These are phyloP conservation scores for Ariopsis seemanni DNA, from an alignment of 2,113 vertebrate genomes.

Conservation along the genomic window DNA sequence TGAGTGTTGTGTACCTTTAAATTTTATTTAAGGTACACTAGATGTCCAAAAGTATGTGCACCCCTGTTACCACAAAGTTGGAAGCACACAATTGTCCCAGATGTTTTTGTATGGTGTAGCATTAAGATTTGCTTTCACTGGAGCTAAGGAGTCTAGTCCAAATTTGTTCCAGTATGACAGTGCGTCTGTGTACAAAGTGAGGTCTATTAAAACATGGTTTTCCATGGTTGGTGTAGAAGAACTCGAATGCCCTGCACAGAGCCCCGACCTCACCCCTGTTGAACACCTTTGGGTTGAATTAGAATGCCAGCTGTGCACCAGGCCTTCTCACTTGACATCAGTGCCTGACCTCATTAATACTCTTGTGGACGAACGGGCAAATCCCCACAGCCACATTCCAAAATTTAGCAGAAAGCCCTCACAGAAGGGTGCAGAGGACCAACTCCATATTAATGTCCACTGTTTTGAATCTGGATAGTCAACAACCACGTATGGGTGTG, in stretches of 20 bases:
- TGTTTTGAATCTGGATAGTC: not conserved
- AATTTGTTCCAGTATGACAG: not conserved
- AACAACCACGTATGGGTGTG: too few species aligned
- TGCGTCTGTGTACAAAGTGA: not conserved
- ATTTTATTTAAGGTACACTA: too few species aligned
- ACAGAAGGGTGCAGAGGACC: not conserved
- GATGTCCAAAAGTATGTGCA: not conserved
- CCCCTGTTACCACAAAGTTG: not conserved
- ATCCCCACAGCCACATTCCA: not conserved
- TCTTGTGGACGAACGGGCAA: not conserved
- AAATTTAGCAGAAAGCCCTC: not conserved
- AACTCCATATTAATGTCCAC: not conserved
- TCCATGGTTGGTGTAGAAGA: not conserved
- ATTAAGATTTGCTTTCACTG: not conserved
- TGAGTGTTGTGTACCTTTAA: not conserved
- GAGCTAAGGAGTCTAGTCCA: not conserved
- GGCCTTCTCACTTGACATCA: not conserved
- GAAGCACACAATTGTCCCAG: not conserved
- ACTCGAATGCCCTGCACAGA: not conserved
- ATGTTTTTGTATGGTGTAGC: not conserved
- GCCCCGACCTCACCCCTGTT: not conserved
- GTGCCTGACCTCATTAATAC: not conserved
- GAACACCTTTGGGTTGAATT: not conserved
- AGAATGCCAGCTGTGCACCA: not conserved
- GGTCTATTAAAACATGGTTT: not conserved